Base-by-base conservation (phyloP, 2,113 vertebrate genomes). In the Ailurus styani region DNA sequence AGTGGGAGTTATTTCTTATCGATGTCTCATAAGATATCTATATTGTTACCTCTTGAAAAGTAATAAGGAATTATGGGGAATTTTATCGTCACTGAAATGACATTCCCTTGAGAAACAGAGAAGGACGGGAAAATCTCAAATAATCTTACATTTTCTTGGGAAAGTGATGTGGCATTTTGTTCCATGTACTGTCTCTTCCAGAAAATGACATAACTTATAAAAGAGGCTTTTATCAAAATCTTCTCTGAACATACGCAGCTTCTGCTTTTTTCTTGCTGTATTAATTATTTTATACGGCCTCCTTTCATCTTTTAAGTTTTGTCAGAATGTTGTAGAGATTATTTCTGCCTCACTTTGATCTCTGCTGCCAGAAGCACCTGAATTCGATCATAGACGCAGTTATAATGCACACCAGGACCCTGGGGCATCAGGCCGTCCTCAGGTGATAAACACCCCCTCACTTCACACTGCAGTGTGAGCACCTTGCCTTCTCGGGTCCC, bases 241-340 rank as follows among this genome's bases (percentile, higher is more conserved):
- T 42, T 84, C 81, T 54, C 87, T 45, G 45, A 88, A 79, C 60
- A 77, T 10, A 54, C 29, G 50, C 45, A 72, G 20, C 27, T 75
- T 83, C 72, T 92, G 84, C 78, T 57, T n/a, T 47, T 87, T 94
- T 34, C 64, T 66, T 20, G 18, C 7, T 50, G 1, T 82, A 66
- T 70, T 88, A 81, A 82, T 94, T 94, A 78, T 93, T 93, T 81
- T 82, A 77, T 10, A 27, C 21, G 47, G 50, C 17, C 29, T 94
- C 77, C 93, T 94, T 94, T 95, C 87, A 88, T 94, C 64, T 97
- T 92, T 78, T 86, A 85, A 89, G 75, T 97, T 97, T 90, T 85
- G 37, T 88, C 17, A 50, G 84, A 81, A 72, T 54, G 70, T 29
- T 86, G 52, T n/a, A 60, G 50, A 81, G 66, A 96, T 55, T 40